phyloP scores from a whole-genome alignment of 2,113 vertebrate species.

The Campylomormyrus numenius region DNA sequence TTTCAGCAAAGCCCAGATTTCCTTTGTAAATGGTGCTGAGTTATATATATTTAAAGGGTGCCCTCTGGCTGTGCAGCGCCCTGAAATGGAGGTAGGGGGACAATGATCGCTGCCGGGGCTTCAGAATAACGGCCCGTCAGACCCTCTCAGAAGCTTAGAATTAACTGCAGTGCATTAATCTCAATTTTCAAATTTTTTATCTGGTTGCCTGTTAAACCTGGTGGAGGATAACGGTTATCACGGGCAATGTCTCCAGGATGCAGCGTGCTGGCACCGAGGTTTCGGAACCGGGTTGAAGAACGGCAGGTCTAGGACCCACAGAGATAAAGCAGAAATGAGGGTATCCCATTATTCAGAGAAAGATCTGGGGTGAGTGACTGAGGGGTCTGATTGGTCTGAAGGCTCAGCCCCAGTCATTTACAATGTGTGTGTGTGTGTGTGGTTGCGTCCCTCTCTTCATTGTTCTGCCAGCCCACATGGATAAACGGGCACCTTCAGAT shows the following conservation, averaged over 20 bases:
- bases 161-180: conserved; percentile 56
- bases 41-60: conserved; percentile 56
- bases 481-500: not conserved
- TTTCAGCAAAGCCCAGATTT: conserved; percentile 55
- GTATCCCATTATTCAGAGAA: not conserved
- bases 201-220: conserved; percentile 18
- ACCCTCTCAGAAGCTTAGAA: conserved; percentile 52
- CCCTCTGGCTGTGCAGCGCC: conserved; percentile 48
- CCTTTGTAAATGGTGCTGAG: conserved; percentile 50
- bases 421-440: not conserved
- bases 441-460: not conserved
- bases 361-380: not conserved
- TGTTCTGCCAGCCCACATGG: not conserved
- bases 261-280: not conserved
- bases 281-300: not conserved
- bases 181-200: conserved; percentile 41
- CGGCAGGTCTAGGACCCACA: not conserved
- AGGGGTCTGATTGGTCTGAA: not conserved
- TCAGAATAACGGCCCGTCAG: conserved; percentile 50
- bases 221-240: not conserved
- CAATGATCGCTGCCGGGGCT: conserved; percentile 46
- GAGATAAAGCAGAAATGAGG: not conserved
- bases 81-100: conserved; percentile 58
- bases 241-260: not conserved
- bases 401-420: not conserved